phyloP scores from a whole-genome alignment of 1,140 invertebrate species.

The Drosophila seguyi region DNA sequence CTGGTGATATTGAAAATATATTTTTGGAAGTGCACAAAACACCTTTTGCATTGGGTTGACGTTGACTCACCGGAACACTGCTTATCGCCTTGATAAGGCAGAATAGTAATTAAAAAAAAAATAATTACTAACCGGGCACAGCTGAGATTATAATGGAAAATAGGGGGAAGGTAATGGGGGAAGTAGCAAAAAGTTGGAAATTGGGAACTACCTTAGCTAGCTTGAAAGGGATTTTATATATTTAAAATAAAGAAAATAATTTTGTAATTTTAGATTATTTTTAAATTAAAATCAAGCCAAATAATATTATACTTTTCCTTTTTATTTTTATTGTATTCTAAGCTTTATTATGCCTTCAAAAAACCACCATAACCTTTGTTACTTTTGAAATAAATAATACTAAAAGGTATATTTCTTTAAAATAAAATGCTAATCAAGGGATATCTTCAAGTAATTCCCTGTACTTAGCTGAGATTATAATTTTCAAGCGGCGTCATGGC shows the following conservation, averaged over 20 bases:
- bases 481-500: conserved; percentile 1
- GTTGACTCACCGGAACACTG: background rate
- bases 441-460: background rate
- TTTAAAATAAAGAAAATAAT: background rate
- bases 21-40: conserved; percentile 26
- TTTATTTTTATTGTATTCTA: background rate
- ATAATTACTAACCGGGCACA: conserved; percentile 29
- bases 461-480: conserved; percentile 4
- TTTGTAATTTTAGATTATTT: background rate
- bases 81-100: conserved; percentile 36
- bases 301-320: background rate
- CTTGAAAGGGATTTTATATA: background rate
- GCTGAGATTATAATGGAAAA: conserved; percentile 18
- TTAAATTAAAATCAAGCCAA: background rate
- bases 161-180: too few species aligned
- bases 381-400: background rate
- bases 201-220: background rate
- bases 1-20: conserved; percentile 3
- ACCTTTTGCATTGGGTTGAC: conserved; percentile 17
- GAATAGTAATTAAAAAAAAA: conserved; percentile 9
- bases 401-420: background rate
- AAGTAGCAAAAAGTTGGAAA: background rate
- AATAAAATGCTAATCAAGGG: background rate
- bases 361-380: too few species aligned
- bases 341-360: too few species aligned